phyloP scores from a whole-genome alignment of 2,888 invertebrate species.

The Andrena minutula region DNA sequence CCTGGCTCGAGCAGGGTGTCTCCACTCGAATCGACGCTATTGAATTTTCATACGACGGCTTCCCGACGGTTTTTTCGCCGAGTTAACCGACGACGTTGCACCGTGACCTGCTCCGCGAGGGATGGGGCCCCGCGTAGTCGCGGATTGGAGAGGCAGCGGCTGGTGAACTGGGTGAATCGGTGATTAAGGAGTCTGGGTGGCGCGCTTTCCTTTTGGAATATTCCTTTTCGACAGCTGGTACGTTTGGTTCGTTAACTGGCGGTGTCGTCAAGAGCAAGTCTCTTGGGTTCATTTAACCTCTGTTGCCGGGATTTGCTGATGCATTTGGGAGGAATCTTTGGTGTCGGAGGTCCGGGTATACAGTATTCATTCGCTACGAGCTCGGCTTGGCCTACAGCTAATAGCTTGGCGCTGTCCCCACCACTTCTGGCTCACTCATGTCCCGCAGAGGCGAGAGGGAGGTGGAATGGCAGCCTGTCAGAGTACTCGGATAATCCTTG shows the following conservation, averaged over 20 bases:
- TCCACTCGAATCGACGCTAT: conserved; percentile 47
- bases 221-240: neutral
- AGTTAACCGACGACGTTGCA: conserved; percentile 18
- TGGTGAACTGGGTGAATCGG: conserved; percentile 30
- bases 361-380: neutral
- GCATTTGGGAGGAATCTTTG: neutral
- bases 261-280: neutral
- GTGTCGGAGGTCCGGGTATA: neutral
- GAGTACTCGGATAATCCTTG: no score
- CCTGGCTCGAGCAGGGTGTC: conserved; percentile 42
- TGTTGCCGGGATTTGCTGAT: neutral
- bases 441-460: no score
- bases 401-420: no score
- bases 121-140: neutral
- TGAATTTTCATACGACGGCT: conserved; percentile 63
- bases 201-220: conserved; percentile 1
- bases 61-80: conserved; percentile 24
- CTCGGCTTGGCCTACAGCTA: no score
- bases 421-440: no score
- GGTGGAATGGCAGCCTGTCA: no score
- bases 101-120: neutral
- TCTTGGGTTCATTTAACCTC: neutral
- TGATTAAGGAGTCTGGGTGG: conserved; percentile 11
- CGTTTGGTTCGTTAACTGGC: conserved; percentile 7
- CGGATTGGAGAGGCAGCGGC: neutral